Percentiles rank a stretch among this genome's conserved stretches.
Evolutionary conservation across 1,140 invertebrate species (phyloP).

Genomic region (Caenorhabditis briggsae): DNA sequence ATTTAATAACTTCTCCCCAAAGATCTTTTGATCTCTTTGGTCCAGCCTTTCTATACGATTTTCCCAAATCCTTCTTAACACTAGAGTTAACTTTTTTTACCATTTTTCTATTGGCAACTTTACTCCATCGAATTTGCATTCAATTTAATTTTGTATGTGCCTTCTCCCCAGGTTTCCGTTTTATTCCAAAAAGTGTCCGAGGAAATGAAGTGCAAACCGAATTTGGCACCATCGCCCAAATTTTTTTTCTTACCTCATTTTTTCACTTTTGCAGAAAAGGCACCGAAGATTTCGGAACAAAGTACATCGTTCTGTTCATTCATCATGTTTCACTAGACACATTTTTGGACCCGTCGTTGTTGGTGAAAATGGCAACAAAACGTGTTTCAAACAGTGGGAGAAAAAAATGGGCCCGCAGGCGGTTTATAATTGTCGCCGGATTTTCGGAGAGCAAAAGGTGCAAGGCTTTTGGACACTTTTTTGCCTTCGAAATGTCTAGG

Average conservation of each 20-base stretch:
- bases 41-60: not conserved
- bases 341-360: not conserved
- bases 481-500: not conserved
- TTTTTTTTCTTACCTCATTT: conserved; percentile 7
- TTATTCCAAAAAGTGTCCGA: not conserved
- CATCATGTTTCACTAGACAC: not conserved
- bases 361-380: not conserved
- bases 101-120: not conserved
- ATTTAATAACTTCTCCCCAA: no score
- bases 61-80: not conserved
- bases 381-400: not conserved
- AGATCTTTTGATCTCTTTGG: no score
- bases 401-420: conserved; percentile 1
- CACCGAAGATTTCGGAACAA: conserved; percentile 18
- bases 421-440: not conserved
- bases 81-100: not conserved
- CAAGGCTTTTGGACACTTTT: not conserved
- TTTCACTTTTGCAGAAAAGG: conserved; percentile 12
- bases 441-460: not conserved
- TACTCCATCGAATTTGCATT: conserved; percentile 32
- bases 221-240: not conserved
- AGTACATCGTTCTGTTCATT: conserved; percentile 25
- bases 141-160: not conserved
- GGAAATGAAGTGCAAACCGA: conserved; percentile 46
- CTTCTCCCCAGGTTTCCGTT: not conserved